Evolutionary conservation across 2,888 invertebrate species (phyloP).

Genomic region (Trachelus tabidus): DNA sequence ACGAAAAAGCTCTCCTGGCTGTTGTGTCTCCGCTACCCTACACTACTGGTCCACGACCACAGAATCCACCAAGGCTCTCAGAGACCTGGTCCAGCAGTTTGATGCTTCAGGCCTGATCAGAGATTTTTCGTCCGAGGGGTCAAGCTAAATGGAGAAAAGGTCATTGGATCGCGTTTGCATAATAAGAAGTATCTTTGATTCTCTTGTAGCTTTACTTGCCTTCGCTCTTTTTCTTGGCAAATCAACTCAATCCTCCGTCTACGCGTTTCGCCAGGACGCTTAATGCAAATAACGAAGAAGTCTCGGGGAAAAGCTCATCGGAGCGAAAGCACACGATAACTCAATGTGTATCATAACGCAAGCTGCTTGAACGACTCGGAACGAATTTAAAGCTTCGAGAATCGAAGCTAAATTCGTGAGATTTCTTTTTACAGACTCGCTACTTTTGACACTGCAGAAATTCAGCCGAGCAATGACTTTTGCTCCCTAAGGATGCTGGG

Average conservation of each 20-base stretch:
- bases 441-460: not conserved
- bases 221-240: not conserved
- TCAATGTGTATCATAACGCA: not conserved
- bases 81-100: no score
- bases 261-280: not conserved
- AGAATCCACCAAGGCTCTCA: no score
- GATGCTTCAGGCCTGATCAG: no score
- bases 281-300: not conserved
- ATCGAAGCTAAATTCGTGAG: not conserved
- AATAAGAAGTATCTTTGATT: not conserved
- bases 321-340: not conserved
- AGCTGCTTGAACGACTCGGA: not conserved
- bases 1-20: no score
- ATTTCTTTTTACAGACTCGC: not conserved
- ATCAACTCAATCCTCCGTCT: not conserved
- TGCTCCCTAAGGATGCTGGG: not conserved
- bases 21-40: no score
- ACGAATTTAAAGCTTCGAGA: not conserved
- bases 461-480: not conserved
- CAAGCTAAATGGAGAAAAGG: no score
- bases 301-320: not conserved
- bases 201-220: not conserved
- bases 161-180: not conserved
- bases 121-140: no score
- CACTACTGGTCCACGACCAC: no score